phyloP scores from a whole-genome alignment of 2,797 vertebrate species.

The Chiroxiphia lanceolata region DNA sequence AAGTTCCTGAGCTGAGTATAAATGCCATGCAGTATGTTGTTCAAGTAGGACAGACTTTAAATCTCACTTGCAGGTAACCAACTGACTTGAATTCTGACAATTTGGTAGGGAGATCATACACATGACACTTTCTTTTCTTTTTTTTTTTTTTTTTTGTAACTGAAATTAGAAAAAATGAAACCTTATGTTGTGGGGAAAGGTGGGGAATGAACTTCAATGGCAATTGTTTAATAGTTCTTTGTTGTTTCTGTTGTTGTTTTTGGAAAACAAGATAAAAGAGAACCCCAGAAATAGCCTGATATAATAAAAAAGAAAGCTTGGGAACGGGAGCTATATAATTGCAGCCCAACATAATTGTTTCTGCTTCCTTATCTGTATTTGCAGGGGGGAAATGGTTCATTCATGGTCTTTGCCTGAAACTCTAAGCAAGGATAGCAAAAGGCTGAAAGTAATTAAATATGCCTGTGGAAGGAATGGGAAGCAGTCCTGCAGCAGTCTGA shows the following conservation, averaged over 20 bases:
- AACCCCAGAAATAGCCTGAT: constrained; percentile 45
- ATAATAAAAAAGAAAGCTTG: constrained; percentile 53
- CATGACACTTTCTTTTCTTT: background rate
- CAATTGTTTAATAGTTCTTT: constrained; percentile 55
- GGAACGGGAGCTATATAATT: constrained; percentile 49
- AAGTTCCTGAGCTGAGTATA: constrained; percentile 85
- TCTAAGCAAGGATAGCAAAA: constrained; percentile 74
- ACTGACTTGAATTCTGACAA: background rate
- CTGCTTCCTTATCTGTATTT: constrained; percentile 70
- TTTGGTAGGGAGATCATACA: constrained; percentile 5
- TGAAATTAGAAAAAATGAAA: background rate
- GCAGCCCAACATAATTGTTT: constrained; percentile 53
- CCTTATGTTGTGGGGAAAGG: constrained; percentile 24
- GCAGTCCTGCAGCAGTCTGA: constrained; percentile 86
- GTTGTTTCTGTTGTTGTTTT: constrained; percentile 61
- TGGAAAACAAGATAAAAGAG: constrained; percentile 61
- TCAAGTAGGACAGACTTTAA: constrained; percentile 85
- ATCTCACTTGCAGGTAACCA: constrained; percentile 91
- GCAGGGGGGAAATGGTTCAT: constrained; percentile 88
- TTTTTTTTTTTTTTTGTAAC: background rate
- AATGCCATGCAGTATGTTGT: constrained; percentile 81
- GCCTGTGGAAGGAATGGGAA: constrained; percentile 82
- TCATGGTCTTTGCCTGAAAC: constrained; percentile 85
- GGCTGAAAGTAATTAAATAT: constrained; percentile 78
- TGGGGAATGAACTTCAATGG: constrained; percentile 65